phyloP scores from a whole-genome alignment of 2,113 vertebrate species.

The Petaurus breviceps region DNA sequence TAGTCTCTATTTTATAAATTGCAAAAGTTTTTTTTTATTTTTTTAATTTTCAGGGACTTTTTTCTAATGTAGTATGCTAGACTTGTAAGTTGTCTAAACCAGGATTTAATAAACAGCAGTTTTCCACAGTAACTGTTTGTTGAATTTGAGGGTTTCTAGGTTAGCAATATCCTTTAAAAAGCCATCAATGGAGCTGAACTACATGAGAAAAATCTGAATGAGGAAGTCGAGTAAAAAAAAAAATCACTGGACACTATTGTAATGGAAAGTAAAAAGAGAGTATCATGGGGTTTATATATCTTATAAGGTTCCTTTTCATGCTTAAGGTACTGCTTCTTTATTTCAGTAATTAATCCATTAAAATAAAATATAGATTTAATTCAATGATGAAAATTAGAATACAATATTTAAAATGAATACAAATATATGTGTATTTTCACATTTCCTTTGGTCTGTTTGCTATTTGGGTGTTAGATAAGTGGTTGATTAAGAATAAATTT shows the following conservation, averaged over 20 bases:
- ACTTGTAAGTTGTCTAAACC: background rate
- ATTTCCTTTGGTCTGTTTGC: background rate
- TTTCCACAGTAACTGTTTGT: background rate
- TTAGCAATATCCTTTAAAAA: slow-evolving; percentile 7
- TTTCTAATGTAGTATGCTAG: background rate
- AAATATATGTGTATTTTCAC: background rate
- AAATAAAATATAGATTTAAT: slow-evolving; percentile 8
- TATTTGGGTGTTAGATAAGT: background rate
- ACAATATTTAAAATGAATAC: background rate
- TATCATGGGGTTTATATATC: background rate
- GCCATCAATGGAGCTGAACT: slow-evolving; percentile 10
- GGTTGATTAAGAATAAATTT: background rate
- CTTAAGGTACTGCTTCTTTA: background rate
- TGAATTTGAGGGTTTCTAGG: slow-evolving; percentile 21
- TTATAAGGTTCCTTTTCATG: background rate
- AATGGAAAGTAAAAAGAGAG: background rate
- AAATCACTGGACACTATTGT: background rate
- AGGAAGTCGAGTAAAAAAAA: slow-evolving; percentile 39
- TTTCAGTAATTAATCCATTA: background rate
- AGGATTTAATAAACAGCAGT: background rate
- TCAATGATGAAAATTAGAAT: background rate
- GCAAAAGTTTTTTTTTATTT: background rate
- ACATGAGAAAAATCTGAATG: slow-evolving; percentile 32
- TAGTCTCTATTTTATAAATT: background rate
- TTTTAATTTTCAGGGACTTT: background rate